A percentile compares a stretch with the other conserved stretches of the same genome.
Conservation (phyloP, 2,797 vertebrate species). For the Chrysocyon brachyurus region DNA sequence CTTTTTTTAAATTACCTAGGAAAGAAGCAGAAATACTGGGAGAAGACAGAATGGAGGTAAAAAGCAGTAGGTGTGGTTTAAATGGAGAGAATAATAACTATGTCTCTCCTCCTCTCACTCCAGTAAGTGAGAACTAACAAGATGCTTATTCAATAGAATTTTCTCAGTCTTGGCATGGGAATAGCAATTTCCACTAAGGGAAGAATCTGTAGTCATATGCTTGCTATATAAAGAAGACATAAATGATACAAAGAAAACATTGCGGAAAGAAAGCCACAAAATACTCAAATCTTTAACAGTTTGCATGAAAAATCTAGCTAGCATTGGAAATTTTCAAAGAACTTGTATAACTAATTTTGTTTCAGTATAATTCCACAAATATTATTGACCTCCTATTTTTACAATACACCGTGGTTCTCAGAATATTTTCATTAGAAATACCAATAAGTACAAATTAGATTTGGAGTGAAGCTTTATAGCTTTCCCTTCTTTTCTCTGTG, state of each 20-base stretch:
- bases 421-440: constrained; percentile 39
- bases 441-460: background rate
- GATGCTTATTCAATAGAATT: background rate
- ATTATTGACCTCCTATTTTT: background rate
- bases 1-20: background rate
- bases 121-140: background rate
- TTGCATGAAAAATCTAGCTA: background rate
- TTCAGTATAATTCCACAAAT: background rate
- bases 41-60: background rate
- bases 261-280: background rate
- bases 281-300: background rate
- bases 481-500: background rate
- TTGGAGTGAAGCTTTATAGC: background rate
- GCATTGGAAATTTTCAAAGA: background rate
- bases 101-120: background rate
- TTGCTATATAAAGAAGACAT: background rate
- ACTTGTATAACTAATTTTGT: background rate
- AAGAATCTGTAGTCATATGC: background rate
- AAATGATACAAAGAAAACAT: background rate
- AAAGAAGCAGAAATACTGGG: background rate
- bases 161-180: background rate
- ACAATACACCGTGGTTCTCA: background rate
- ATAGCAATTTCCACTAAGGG: background rate
- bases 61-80: background rate
- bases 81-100: background rate